Percentiles rank a stretch among this genome's conserved stretches.
Evolutionary conservation across 2,797 vertebrate genomes (phyloP).

Genomic region (Phoeniculus purpureus): DNA sequence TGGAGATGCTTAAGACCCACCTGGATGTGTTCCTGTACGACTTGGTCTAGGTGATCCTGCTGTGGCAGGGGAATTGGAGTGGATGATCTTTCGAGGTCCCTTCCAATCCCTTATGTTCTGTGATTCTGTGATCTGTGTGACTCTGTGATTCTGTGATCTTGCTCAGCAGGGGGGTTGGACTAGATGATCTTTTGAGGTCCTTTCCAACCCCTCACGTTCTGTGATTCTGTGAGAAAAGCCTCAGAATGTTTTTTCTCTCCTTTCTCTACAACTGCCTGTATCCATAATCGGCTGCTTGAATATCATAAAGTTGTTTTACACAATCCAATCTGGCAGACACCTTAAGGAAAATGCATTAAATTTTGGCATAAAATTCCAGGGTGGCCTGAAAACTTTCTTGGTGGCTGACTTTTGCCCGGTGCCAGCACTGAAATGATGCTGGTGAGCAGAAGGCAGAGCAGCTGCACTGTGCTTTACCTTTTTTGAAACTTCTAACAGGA

Average conservation of each 20-base stretch:
- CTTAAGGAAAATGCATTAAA: neutral
- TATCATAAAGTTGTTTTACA: neutral
- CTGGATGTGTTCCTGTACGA: too few species aligned
- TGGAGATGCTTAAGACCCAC: too few species aligned
- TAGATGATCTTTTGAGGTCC: too few species aligned
- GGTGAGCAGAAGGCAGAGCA: conserved; percentile 3
- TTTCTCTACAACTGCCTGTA: neutral
- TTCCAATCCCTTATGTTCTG: too few species aligned
- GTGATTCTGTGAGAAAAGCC: neutral
- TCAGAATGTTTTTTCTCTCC: neutral
- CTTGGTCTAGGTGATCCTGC: too few species aligned
- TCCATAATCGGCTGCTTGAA: rapidly evolving
- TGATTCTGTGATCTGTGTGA: neutral
- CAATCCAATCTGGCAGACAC: neutral
- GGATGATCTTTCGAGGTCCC: too few species aligned
- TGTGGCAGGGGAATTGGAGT: too few species aligned
- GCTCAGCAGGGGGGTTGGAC: too few species aligned
- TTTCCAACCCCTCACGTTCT: too few species aligned
- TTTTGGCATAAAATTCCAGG: neutral
- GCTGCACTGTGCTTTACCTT: conserved; percentile 14
- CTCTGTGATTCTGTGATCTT: too few species aligned
- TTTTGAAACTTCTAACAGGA: conserved; percentile 53
- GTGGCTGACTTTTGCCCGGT: neutral
- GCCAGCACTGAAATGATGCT: neutral
- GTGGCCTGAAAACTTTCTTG: neutral